Base-by-base conservation (phyloP, 1,140 invertebrate genomes). In the Solenopsis fugax region DNA sequence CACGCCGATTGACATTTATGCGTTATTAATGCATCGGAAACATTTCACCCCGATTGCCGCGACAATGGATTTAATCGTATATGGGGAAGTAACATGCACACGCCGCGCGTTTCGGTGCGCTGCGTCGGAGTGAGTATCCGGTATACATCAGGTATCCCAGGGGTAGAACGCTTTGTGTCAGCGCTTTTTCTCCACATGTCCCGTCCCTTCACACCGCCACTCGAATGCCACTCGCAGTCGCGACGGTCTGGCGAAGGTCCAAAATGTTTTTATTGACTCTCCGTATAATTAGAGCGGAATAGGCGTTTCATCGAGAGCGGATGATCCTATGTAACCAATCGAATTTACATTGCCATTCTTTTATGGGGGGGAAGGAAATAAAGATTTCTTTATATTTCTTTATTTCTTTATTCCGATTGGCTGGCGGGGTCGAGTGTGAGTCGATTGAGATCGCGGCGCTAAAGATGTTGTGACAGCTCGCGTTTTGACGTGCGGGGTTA, bases 1-100 rank as follows among this genome's bases (percentile, higher is more conserved):
- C 81, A 69, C 81, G 48, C 72, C 81, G 69, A 34, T 87, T 88
- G 89, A 90, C 89, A 90, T 90, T 90, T 90, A 90, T 90, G 89
- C 89, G 89, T 90, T 90, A 90, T 90, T 90, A 90, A 90, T 90
- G 89, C 89, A 90, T 90, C 88, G 89, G 89, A 90, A 90, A 90
- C 89, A 90, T 90, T 90, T 90, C 89, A 72, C 81, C 81, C 58
- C 89, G 89, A 90, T 90, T 90, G 80, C 89, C 76, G 88, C 89
- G 88, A 90, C 89, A 90, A 90, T 90, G 81, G 89, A 90, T 90
- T 90, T 90, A 90, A 90, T 90, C 89, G 81, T 90, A 90, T 87
- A 87, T 85, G 60, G 86, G 37, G 73, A 81, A 75, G 69, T 71
- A 85, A 86, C 89, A 34, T 76, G 86, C 87, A 76, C 84, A 89